These are phyloP conservation scores for Lepidochitona cinerea DNA, from an alignment of 2,888 invertebrate genomes.

Conservation along the genomic window DNA sequence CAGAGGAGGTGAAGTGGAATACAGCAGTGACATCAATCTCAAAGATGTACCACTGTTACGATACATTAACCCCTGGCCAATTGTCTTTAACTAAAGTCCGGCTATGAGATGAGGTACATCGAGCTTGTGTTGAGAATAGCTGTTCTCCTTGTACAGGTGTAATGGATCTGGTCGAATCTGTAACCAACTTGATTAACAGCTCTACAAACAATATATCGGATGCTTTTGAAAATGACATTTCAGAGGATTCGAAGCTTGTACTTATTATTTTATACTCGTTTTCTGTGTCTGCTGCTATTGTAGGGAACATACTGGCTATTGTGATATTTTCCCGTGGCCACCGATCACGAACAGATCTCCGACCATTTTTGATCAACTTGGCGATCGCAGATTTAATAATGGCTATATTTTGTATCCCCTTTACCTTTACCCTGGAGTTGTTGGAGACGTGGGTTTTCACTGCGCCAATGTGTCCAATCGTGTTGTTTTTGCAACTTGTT, in stretches of 20 bases:
- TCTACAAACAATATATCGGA: no score
- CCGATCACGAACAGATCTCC: constrained; percentile 63
- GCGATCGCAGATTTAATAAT: constrained; percentile 92
- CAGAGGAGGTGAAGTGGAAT: no score
- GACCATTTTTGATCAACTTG: constrained; percentile 82
- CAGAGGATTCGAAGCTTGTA: constrained; percentile 34
- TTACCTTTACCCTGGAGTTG: constrained; percentile 77
- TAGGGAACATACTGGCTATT: constrained; percentile 72
- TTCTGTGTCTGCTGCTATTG: constrained; percentile 71
- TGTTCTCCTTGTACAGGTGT: no score
- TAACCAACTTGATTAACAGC: no score
- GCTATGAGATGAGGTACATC: no score
- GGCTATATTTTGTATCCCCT: constrained; percentile 92
- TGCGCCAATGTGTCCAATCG: constrained; percentile 72
- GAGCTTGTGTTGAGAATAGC: no score
- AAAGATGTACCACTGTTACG: no score
- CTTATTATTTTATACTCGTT: constrained; percentile 71
- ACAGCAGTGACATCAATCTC: no score
- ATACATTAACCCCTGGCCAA: no score
- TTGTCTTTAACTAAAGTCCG: no score
- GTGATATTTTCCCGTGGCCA: constrained; percentile 70
- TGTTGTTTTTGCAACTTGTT: constrained; percentile 72
- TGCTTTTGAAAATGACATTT: constrained; percentile 17
- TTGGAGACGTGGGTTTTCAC: constrained; percentile 73
- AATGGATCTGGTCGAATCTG: no score